A percentile compares a stretch with the other conserved stretches of the same genome.
Evolutionary conservation across 2,888 invertebrate species (phyloP).

Genomic region (Protophormia terraenovae): DNA sequence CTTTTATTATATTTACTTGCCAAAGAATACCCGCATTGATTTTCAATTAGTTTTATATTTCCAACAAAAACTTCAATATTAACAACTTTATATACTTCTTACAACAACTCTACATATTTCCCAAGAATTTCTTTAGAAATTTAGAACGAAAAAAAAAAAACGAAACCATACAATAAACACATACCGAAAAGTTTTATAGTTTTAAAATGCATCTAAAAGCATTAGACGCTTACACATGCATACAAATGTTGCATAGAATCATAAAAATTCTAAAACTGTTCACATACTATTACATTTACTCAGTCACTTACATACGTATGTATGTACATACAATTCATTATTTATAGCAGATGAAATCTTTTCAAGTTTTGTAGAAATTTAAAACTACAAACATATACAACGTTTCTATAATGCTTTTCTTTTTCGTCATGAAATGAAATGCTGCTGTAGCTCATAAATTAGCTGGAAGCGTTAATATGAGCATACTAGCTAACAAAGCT

Average conservation of each 20-base stretch:
- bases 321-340: neutral
- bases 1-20: slow-evolving; percentile 1
- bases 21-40: slow-evolving; percentile 44
- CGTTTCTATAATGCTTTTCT: slow-evolving; percentile 8
- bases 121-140: slow-evolving; percentile 31
- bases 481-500: neutral
- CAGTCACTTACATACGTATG: neutral
- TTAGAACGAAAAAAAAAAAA: neutral
- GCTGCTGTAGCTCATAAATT: slow-evolving; percentile 62
- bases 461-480: slow-evolving; percentile 53
- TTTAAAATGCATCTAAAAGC: slow-evolving; percentile 24
- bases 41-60: slow-evolving; percentile 44
- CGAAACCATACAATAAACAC: neutral
- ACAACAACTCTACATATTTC: too few species aligned
- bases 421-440: neutral
- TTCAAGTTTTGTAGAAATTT: slow-evolving; percentile 32
- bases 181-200: slow-evolving; percentile 21
- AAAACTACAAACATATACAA: too few species aligned
- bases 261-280: slow-evolving; percentile 8
- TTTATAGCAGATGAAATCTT: slow-evolving; percentile 29
- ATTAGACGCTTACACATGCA: slow-evolving; percentile 22
- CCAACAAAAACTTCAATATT: too few species aligned
- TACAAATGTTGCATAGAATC: slow-evolving; percentile 16
- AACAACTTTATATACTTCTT: too few species aligned
- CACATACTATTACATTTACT: neutral